Percentiles rank a stretch among this genome's conserved stretches.
These are phyloP conservation scores for Gila orcuttii DNA, from an alignment of 2,113 vertebrate genomes.

Conservation along the genomic window DNA sequence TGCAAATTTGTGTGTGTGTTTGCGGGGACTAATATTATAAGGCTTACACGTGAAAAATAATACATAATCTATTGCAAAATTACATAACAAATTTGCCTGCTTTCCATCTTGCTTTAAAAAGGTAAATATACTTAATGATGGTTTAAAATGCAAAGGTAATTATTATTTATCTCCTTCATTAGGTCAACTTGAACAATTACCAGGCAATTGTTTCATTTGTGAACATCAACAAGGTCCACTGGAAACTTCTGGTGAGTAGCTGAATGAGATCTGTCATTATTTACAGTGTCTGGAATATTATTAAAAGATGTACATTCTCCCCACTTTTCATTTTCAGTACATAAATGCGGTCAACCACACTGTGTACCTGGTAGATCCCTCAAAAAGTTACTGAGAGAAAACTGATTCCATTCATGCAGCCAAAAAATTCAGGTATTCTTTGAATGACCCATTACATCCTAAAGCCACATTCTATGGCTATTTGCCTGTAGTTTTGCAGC, in stretches of 20 bases:
- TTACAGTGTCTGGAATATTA: no score
- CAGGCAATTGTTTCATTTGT: neutral
- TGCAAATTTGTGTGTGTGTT: neutral
- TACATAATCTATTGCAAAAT: neutral
- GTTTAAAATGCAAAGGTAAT: neutral
- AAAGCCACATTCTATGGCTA: no score
- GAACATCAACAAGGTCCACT: no score
- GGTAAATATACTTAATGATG: neutral
- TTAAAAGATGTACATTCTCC: no score
- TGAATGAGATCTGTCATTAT: no score
- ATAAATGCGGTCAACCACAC: neutral
- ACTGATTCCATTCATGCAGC: neutral
- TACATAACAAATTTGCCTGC: no score
- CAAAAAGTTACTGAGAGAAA: neutral
- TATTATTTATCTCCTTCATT: neutral
- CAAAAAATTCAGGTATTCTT: neutral
- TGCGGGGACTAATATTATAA: neutral
- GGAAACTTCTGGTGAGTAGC: no score
- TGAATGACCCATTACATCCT: neutral
- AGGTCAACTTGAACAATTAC: neutral
- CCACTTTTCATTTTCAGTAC: neutral
- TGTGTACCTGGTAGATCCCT: neutral
- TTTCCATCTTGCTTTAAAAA: no score
- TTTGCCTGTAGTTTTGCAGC: no score
- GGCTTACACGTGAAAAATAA: neutral